A percentile compares a stretch with the other conserved stretches of the same genome.
These are phyloP conservation scores for Cosmia trapezina DNA, from an alignment of 2,888 invertebrate species.

Conservation along the genomic window DNA sequence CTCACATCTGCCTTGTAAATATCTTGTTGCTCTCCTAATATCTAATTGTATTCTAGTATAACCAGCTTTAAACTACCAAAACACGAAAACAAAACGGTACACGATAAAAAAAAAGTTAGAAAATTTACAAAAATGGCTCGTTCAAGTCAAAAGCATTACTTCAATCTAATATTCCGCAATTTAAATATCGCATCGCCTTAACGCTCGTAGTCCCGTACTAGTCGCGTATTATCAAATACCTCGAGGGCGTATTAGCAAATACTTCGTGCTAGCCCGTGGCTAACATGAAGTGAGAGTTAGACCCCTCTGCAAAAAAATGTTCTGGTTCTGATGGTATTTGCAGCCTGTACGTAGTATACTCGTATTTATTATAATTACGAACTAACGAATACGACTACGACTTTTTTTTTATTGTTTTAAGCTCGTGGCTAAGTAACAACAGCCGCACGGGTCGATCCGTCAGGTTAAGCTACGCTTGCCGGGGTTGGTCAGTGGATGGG, in stretches of 20 bases:
- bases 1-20: too few species aligned
- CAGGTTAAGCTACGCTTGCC: too few species aligned
- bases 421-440: too few species aligned
- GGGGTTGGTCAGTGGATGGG: too few species aligned
- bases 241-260: conserved; percentile 39
- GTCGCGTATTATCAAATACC: conserved; percentile 44
- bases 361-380: not conserved
- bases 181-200: conserved; percentile 85
- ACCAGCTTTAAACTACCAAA: not conserved
- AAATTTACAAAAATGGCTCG: conserved; percentile 44
- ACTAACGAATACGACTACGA: too few species aligned
- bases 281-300: not conserved
- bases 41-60: not conserved
- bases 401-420: too few species aligned
- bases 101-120: conserved; percentile 11
- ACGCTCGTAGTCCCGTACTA: conserved; percentile 71
- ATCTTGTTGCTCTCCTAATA: too few species aligned
- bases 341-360: not conserved
- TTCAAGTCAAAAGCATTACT: conserved; percentile 63
- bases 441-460: too few species aligned
- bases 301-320: not conserved
- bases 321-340: not conserved
- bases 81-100: conserved; percentile 19
- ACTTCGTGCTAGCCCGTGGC: not conserved
- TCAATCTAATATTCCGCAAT: conserved; percentile 83